phyloP scores from a whole-genome alignment of 1,140 invertebrate genomes.

The Procambarus clarkii region DNA sequence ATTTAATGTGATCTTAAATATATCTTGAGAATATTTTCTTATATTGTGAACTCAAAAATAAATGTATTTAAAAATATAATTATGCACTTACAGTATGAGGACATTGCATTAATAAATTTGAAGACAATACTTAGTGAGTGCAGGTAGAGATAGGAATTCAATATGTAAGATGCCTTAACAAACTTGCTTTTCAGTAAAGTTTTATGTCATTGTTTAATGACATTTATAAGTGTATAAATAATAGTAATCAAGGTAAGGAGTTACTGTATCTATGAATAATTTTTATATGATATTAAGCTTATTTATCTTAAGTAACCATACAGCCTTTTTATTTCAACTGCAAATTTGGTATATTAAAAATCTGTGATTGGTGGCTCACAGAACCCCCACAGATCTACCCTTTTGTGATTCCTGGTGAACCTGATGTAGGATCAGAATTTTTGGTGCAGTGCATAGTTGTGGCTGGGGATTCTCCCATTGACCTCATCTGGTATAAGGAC shows the following conservation, averaged over 20 bases:
- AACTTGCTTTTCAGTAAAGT: slow-evolving; percentile 22
- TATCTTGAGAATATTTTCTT: no score
- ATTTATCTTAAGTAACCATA: slow-evolving; percentile 3
- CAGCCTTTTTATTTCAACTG: neutral
- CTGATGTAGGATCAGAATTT: slow-evolving; percentile 61
- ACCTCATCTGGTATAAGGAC: slow-evolving; percentile 71
- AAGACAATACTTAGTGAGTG: neutral
- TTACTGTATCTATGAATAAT: slow-evolving; percentile 6
- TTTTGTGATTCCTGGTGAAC: slow-evolving; percentile 64
- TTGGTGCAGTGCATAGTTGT: slow-evolving; percentile 65
- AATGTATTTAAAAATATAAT: neutral
- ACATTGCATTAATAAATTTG: neutral
- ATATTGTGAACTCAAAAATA: no score
- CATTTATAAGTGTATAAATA: slow-evolving; percentile 1
- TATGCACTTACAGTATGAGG: neutral
- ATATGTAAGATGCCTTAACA: neutral
- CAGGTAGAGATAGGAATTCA: neutral
- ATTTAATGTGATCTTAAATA: no score
- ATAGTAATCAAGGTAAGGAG: slow-evolving; percentile 2
- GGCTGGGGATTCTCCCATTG: slow-evolving; percentile 70
- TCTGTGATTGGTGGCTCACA: slow-evolving; percentile 37
- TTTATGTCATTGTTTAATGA: slow-evolving; percentile 12
- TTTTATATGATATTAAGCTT: neutral
- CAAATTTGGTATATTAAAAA: neutral
- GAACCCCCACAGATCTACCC: slow-evolving; percentile 70